These are phyloP conservation scores for Eulemur albifrons DNA, from an alignment of 2,797 vertebrate genomes.

Conservation along the genomic window DNA sequence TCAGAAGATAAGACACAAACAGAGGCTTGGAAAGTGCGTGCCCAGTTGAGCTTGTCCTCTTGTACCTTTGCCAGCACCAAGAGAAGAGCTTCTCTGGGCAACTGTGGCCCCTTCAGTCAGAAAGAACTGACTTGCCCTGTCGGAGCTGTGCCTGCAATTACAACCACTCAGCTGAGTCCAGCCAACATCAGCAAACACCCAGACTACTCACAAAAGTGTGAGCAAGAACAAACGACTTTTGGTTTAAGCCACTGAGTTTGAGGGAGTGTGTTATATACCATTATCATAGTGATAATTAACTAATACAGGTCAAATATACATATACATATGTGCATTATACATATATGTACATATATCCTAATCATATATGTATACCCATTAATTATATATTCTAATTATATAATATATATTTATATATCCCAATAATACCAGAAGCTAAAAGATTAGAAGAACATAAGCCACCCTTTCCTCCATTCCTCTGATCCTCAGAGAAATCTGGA, in stretches of 20 bases:
- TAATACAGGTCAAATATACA: background rate
- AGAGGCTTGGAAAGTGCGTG: background rate
- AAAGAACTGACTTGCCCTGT: background rate
- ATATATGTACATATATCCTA: background rate
- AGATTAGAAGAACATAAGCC: background rate
- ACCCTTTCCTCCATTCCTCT: fast-evolving
- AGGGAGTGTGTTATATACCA: background rate
- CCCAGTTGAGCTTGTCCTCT: background rate
- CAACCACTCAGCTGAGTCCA: background rate
- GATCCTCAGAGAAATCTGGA: background rate
- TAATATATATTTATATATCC: background rate
- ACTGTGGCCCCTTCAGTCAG: background rate
- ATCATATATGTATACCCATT: background rate
- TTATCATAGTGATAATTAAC: background rate
- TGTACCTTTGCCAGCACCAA: background rate
- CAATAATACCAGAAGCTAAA: background rate
- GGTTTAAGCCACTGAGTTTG: background rate
- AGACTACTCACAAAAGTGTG: background rate
- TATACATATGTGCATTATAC: background rate
- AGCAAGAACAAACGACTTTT: background rate
- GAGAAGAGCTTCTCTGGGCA: background rate
- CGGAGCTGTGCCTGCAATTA: background rate
- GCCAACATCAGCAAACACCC: background rate
- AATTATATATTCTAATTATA: background rate
- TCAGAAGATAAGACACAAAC: background rate